Base-by-base conservation (phyloP, 1,140 invertebrate genomes). In the Pemphigus obesinymphae region DNA sequence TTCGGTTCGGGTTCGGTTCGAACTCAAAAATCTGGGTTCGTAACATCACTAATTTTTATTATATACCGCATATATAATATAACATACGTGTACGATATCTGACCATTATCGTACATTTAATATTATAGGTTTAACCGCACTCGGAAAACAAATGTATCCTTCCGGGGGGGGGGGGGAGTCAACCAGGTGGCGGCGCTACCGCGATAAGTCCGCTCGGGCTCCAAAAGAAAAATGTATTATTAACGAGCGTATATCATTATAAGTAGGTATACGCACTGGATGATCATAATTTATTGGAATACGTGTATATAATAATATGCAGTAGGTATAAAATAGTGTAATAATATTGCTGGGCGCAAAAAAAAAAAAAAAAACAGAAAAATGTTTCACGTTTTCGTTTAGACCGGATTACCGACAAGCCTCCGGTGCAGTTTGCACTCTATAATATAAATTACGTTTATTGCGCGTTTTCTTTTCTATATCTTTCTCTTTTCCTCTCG, bases 161-260 rank as follows among this genome's bases (percentile, higher is more conserved):
- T 61, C 58, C 29, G 29, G 58, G 58, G n/a, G n/a, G n/a, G n/a
- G n/a, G n/a, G n/a, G n/a, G n/a, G n/a, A n/a, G n/a, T 61, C 58
- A 61, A 61, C 29, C 58, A n/a, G n/a, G n/a, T 26, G 7, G 0
- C 15, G 37, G 5, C 20, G n/a, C n/a, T 37, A 31, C 37, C 40
- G 37, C 31, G 5, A 70, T 40, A 70, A 70, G 40, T 70, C 66
- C 66, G 11, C 37, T 70, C 20, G 10, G n/a, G 20, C 4, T 15
- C 61, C 20, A 37, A 66, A 66, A 43, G 31, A 70, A 70, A 70
- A 70, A 70, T 70, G 31, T 43, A 68, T 68, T 37, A 68, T 20
- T 68, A 68, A 68, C 34, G 20, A 68, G 66, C 37, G 10, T 70
- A 70, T 70, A 37, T 40, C 37, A 40, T 37, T 13, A 58, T 58